Conservation (phyloP, 1,140 invertebrate species). For the Trichoplusia ni region DNA sequence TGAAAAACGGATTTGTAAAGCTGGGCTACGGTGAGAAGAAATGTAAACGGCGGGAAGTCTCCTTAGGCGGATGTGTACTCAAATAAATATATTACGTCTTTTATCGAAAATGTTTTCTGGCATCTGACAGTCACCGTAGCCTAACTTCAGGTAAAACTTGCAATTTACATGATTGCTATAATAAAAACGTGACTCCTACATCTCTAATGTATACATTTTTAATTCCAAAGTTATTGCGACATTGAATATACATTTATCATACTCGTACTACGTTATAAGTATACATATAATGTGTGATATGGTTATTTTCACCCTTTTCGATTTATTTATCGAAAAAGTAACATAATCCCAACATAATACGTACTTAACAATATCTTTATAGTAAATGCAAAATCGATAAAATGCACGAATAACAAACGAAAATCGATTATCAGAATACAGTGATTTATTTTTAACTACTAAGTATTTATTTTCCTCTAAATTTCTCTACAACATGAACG, state of each 20-base stretch:
- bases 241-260: constrained; percentile 35
- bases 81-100: not conserved
- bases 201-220: constrained; percentile 27
- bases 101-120: not conserved
- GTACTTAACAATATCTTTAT: constrained; percentile 40
- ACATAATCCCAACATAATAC: constrained; percentile 30
- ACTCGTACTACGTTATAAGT: constrained; percentile 52
- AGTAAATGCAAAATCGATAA: constrained; percentile 48
- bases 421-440: constrained; percentile 48
- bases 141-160: not conserved
- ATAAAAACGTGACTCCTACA: constrained; percentile 22
- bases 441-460: constrained; percentile 65
- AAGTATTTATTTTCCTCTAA: constrained; percentile 59
- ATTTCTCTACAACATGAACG: constrained; percentile 76
- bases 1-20: not conserved
- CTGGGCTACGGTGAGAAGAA: constrained; percentile 3
- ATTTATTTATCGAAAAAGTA: constrained; percentile 44
- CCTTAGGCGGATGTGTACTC: constrained; percentile 3
- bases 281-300: constrained; percentile 75
- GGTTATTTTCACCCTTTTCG: constrained; percentile 64
- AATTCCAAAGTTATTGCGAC: constrained; percentile 30
- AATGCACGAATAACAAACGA: constrained; percentile 44
- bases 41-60: not conserved
- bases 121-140: too few species aligned
- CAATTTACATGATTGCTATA: not conserved